phyloP scores from a whole-genome alignment of 2,888 invertebrate species.

The Oeneis ivallda region DNA sequence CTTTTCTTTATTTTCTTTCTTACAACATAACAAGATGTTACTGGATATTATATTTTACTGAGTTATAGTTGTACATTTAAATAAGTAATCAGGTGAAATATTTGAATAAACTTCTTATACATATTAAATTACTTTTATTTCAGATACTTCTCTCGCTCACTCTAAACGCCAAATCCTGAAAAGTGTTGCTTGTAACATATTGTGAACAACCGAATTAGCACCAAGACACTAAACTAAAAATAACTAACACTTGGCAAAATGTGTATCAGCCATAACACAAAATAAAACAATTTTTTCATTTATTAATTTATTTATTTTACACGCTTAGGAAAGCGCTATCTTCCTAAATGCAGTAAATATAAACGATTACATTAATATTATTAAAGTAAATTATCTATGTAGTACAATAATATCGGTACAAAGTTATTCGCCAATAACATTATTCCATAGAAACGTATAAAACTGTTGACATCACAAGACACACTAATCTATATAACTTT shows the following conservation, averaged over 20 bases:
- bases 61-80: constrained; percentile 26
- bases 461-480: constrained; percentile 48
- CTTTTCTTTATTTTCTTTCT: constrained; percentile 7
- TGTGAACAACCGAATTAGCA: neutral
- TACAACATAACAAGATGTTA: constrained; percentile 8
- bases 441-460: constrained; percentile 74
- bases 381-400: constrained; percentile 63
- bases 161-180: neutral
- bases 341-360: constrained; percentile 66
- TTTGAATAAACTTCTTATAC: constrained; percentile 34
- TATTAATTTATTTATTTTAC: constrained; percentile 41
- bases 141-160: too few species aligned
- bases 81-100: constrained; percentile 32
- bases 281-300: constrained; percentile 36
- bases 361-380: constrained; percentile 61
- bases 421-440: constrained; percentile 69
- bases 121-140: constrained; percentile 11
- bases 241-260: too few species aligned
- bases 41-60: neutral
- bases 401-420: constrained; percentile 60
- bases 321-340: constrained; percentile 65
- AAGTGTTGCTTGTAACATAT: neutral
- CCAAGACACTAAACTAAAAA: neutral
- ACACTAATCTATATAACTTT: constrained; percentile 39
- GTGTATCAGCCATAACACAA: constrained; percentile 16